Base-by-base conservation (phyloP, 2,888 invertebrate genomes). In the Crossocerus cetratus region DNA sequence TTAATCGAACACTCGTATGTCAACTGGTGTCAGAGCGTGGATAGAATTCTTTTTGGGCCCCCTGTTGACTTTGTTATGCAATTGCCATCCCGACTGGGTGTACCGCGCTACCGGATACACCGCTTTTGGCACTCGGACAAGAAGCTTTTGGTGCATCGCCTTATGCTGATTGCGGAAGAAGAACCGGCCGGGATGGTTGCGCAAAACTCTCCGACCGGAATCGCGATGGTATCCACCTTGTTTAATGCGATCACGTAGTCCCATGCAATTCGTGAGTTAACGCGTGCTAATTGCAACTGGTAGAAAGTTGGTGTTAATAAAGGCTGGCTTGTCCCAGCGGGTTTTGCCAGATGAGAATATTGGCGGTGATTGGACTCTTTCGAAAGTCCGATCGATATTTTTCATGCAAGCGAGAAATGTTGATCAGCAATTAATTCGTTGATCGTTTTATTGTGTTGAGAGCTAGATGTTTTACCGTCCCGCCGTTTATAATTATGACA, bases 71-170 rank as follows among this genome's bases (percentile, higher is more conserved):
- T 32, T 32, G 11, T 32, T 32, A 32, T 32, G 32, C 32, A 32
- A 32, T 32, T 32, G 11, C 32, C 32, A 11, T 4, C 8, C 11
- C 32, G 11, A 32, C 32, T 32, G 32, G 32, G 32, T 32, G 32
- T 32, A 32, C 5, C 11, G 32, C 32, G 32, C 32, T 32, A 32
- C 32, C 32, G 32, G 32, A 32, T 32, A 32, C 32, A 11, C 5
- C 32, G 32, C 32, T 80, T 79, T 80, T 78, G 72, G 74, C 74
- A 63, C 60, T 11, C 54, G 20, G 20, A 45, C 20, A 63, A 45
- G 55, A 68, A 69, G 69, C 45, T 60, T 63, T 72, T 64, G 22
- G 57, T 56, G 13, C 21, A 22, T 44, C 49, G 43, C 49, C 59
- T 60, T 56, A 60, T 65, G 57, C 64, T 45, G 14, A 68, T 56